phyloP scores from a whole-genome alignment of 1,140 invertebrate species.

The Drosophila ambigua region DNA sequence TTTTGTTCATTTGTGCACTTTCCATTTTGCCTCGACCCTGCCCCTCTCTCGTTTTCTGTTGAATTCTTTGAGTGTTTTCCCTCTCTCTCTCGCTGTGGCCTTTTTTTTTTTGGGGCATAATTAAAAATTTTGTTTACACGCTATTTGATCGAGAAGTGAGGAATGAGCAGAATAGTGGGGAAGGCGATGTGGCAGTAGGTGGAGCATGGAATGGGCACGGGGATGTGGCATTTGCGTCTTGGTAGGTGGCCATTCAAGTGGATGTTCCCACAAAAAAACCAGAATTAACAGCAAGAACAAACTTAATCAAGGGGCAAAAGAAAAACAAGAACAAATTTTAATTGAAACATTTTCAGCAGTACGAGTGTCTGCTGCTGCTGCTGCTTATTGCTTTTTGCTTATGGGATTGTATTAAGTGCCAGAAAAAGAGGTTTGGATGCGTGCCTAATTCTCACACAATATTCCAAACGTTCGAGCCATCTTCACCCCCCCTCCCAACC shows the following conservation, averaged over 20 bases:
- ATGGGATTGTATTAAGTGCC: slow-evolving; percentile 53
- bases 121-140: slow-evolving; percentile 61
- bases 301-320: no score
- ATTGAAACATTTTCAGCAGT: slow-evolving; percentile 25
- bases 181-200: no score
- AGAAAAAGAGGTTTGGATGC: not conserved
- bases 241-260: slow-evolving; percentile 4
- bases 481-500: not conserved
- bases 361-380: no score
- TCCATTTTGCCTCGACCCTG: slow-evolving; percentile 11
- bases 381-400: slow-evolving; percentile 45
- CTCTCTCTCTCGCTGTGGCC: not conserved
- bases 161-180: no score
- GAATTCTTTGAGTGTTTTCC: not conserved
- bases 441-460: not conserved
- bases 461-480: slow-evolving; percentile 10
- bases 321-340: slow-evolving; percentile 10
- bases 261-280: not conserved
- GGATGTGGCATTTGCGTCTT: not conserved
- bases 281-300: no score
- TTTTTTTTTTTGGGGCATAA: slow-evolving; percentile 40
- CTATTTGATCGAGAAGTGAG: slow-evolving; percentile 15
- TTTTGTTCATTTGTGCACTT: slow-evolving; percentile 59
- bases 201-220: not conserved
- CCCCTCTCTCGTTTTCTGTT: not conserved